These are phyloP conservation scores for Cyanoderma ruficeps DNA, from an alignment of 2,113 vertebrate species.

Conservation along the genomic window DNA sequence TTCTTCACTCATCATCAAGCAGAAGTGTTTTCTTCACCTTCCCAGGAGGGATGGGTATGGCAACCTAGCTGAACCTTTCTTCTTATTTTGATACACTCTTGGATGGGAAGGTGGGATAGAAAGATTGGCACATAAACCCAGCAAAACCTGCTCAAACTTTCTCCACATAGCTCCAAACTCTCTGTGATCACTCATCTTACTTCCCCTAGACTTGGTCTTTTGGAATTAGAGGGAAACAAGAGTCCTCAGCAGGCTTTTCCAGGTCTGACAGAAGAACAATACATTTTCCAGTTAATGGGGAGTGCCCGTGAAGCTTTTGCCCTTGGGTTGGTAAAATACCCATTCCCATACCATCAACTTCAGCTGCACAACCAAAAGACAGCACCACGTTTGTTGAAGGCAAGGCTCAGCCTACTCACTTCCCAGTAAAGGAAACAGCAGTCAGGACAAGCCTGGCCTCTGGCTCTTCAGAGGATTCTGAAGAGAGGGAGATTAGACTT, in stretches of 20 bases:
- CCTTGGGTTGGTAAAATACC: not conserved
- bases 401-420: conserved; percentile 18
- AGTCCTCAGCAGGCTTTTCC: not conserved
- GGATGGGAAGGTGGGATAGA: not conserved
- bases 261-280: not conserved
- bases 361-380: not conserved
- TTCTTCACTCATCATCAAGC: not conserved
- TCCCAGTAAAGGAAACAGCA: conserved; percentile 10
- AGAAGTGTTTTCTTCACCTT: not conserved
- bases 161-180: not conserved
- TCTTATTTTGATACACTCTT: not conserved
- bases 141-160: not conserved
- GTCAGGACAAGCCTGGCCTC: not conserved
- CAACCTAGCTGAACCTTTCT: not conserved
- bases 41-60: not conserved
- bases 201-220: not conserved
- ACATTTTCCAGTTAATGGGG: not conserved
- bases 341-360: not conserved
- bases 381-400: not conserved
- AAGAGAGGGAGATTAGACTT: not conserved
- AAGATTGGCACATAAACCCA: not conserved
- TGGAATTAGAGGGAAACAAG: not conserved
- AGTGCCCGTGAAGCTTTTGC: not conserved
- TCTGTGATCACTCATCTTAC: not conserved
- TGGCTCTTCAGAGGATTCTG: not conserved